phyloP scores from a whole-genome alignment of 2,797 vertebrate genomes.

The Petrocephalus schoutedeni region DNA sequence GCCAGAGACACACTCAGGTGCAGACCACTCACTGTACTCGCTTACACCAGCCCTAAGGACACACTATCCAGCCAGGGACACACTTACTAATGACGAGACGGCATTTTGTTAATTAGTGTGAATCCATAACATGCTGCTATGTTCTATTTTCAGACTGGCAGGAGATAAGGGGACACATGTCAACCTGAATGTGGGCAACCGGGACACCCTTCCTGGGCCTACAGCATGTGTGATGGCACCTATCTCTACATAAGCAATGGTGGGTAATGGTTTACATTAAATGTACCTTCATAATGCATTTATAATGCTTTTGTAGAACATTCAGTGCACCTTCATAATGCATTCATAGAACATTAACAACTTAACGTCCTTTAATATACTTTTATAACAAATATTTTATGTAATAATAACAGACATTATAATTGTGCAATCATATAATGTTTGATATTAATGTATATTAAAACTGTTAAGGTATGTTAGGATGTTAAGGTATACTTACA shows the following conservation, averaged over 20 bases:
- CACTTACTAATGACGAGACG: neutral
- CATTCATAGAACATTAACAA: neutral
- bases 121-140: neutral
- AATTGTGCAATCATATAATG: neutral
- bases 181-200: neutral
- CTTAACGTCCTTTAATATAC: neutral
- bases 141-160: neutral
- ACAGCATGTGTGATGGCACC: neutral
- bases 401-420: neutral
- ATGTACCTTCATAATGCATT: neutral
- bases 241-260: neutral
- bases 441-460: neutral
- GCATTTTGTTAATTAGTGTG: neutral
- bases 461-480: neutral
- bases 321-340: neutral
- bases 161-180: neutral
- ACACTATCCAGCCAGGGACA: neutral
- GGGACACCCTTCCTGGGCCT: neutral
- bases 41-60: too few relatives aligned
- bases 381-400: neutral
- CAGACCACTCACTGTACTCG: too few relatives aligned
- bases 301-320: neutral
- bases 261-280: neutral
- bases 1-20: too few relatives aligned
- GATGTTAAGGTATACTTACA: neutral